Percentiles rank a stretch among this genome's conserved stretches.
Evolutionary conservation across 2,797 vertebrate genomes (phyloP).

Genomic region (Sebastes melanostomus): DNA sequence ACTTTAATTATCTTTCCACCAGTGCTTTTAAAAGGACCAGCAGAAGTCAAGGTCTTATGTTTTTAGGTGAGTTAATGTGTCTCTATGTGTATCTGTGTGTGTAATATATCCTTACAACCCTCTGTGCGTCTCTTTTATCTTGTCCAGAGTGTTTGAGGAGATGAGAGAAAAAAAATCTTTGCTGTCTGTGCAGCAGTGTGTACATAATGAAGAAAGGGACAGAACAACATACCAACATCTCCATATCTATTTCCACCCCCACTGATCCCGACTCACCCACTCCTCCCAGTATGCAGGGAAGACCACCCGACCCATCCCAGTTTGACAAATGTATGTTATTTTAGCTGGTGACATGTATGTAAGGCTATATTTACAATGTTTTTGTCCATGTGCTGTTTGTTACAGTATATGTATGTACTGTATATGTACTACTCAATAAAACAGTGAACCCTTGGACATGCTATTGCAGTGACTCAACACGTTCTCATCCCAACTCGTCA

Average conservation of each 20-base stretch:
- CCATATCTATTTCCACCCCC: constrained; percentile 5
- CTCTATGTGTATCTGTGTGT: not conserved
- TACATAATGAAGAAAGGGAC: constrained; percentile 46
- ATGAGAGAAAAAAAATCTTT: constrained; percentile 23
- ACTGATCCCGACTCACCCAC: not conserved
- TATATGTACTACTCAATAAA: constrained; percentile 64
- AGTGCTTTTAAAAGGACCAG: constrained; percentile 53
- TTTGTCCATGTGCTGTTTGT: constrained; percentile 47
- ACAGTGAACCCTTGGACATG: constrained; percentile 25
- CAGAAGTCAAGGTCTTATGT: constrained; percentile 57
- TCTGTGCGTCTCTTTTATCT: constrained; percentile 28
- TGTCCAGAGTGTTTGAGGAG: constrained; percentile 43
- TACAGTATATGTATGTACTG: not conserved
- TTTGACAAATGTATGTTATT: constrained; percentile 43
- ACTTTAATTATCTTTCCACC: constrained; percentile 32
- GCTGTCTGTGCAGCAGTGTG: constrained; percentile 40
- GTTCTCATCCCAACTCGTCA: too few relatives aligned
- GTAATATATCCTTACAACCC: not conserved
- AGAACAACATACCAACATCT: constrained; percentile 19
- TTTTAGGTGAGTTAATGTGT: constrained; percentile 39
- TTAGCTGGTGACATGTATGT: constrained; percentile 49
- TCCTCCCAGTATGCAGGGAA: constrained; percentile 18
- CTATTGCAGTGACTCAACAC: not conserved
- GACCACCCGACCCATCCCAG: constrained; percentile 9
- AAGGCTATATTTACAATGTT: constrained; percentile 29